Evolutionary conservation across 2,113 vertebrate genomes (phyloP), one percentile per base, ranked within the genome.

Genomic region (Indicator indicator): DNA sequence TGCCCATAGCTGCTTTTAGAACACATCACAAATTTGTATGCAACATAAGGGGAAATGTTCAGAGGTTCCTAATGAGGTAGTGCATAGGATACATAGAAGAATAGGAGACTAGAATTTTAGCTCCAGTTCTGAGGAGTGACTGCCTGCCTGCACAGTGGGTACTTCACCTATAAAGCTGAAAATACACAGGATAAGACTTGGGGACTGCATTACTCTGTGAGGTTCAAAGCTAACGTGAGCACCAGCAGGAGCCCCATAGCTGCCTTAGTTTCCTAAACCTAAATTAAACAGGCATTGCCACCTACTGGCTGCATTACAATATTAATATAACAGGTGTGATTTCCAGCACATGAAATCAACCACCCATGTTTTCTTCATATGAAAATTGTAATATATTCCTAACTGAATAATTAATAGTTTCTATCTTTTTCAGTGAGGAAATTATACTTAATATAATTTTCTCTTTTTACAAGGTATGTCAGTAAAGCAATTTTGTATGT

Each of bases 281-380:
- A 93, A 83, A 65, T 86, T 94, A 81, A 95, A 82, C 42, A 79
- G 63, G 33, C 88, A 83, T 94, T 96, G 96, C 96, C 97, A 96
- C 67, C 97, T 97, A 63, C 62, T 93, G 96, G 90, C 40, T 62
- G 2, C 36, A 23, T 20, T 62, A 33, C 56, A 23, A 17, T 46
- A 63, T 59, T 59, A 77, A 23, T 36, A 9, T n/a, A 74, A n/a
- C 12, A 58, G 62, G 74, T 2, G 3, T 60, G 33, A 56, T 83
- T 78, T 83, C 56, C 64, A 40, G 54, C 2, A 2, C 46, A 40
- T 4, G 40, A 79, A 73, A 81, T n/a, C 42, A 89, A 44, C 26
- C 20, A 69, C 16, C 12, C 77, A 5, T 79, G 74, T 50, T 78
- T 65, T 60, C 33, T 64, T 18, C n/a, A 6, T 17, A 44, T 50